Base-by-base conservation (phyloP, 2,797 vertebrate genomes). In the Chiroxiphia lanceolata region DNA sequence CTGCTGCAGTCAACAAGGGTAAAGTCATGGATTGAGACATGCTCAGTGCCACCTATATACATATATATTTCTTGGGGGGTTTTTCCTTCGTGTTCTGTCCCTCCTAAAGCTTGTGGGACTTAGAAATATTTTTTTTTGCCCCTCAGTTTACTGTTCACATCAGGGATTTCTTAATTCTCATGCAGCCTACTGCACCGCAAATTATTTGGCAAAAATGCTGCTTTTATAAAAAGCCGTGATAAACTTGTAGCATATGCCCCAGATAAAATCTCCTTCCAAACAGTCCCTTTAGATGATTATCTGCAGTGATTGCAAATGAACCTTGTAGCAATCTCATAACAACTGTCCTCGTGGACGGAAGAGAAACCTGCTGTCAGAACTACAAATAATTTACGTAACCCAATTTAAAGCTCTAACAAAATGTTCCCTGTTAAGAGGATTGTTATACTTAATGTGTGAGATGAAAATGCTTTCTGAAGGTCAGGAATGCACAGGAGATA, bases 381-480 rank as follows among this genome's bases (percentile, higher is more conserved):
- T 92, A 89, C 94, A 95, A 96, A 97, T 95, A 97, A 94, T 97
- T 96, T 96, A 95, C 29, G 77, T 97, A 97, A 97, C 96, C 90
- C 94, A 95, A 90, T 97, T 94, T 96, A 97, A 97, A 96, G 94
- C 94, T 86, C 89, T 97, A 93, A 97, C 96, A 97, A 97, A 97
- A 97, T 97, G 97, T 97, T 97, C 97, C 76, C 87, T 63, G 80
- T 92, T 97, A 97, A 97, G 95, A 97, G 97, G 97, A 97, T 96
- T 97, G 96, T 93, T 96, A 92, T 95, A 95, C 91, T 97, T 97
- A 95, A 95, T 3, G 11, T 93, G 93, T 87, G 90, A 94, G 95
- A 93, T 90, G 94, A 92, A 96, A 97, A 97, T 92, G 84, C 68
- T 90, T 96, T 92, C 91, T 71, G 78, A 94, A 94, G 94, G 93